Evolutionary conservation across 2,888 invertebrate genomes (phyloP).

Genomic region (Pelosia muscerda): DNA sequence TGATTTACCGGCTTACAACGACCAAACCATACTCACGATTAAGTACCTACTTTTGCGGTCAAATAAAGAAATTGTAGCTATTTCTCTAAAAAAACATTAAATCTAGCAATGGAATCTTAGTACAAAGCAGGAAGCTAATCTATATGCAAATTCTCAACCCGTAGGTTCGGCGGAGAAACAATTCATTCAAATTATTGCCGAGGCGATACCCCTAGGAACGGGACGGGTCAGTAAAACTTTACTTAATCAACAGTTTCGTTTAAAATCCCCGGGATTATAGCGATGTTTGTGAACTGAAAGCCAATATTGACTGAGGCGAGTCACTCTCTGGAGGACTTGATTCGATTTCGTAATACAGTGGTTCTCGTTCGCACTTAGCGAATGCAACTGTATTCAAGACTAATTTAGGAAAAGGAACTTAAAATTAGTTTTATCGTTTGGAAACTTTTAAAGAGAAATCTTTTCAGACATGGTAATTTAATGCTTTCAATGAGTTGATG

Average conservation of each 20-base stretch:
- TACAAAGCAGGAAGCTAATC: constrained; percentile 15
- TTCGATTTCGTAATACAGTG: constrained; percentile 9
- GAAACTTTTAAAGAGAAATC: not conserved
- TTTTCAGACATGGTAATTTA: not conserved
- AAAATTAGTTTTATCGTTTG: not conserved
- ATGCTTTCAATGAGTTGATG: not conserved
- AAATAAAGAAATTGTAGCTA: constrained; percentile 5
- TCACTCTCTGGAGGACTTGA: not conserved
- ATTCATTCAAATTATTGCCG: constrained; percentile 13
- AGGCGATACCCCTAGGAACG: constrained; percentile 4
- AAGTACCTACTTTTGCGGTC: constrained; percentile 14
- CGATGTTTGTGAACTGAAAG: constrained; percentile 22
- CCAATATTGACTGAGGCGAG: constrained; percentile 15
- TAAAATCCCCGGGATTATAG: constrained; percentile 21
- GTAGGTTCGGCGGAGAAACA: not conserved
- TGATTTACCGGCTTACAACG: constrained; percentile 8
- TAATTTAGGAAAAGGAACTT: not conserved
- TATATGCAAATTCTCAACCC: constrained; percentile 16
- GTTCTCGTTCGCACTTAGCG: not conserved
- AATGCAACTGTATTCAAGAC: not conserved
- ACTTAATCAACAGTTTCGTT: constrained; percentile 30
- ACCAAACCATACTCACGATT: not conserved
- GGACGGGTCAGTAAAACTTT: constrained; percentile 25
- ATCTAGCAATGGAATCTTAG: constrained; percentile 14
- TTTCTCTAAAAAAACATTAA: constrained; percentile 7